Evolutionary conservation across 2,888 invertebrate species (phyloP).

Genomic region (Phyto melanocephala): DNA sequence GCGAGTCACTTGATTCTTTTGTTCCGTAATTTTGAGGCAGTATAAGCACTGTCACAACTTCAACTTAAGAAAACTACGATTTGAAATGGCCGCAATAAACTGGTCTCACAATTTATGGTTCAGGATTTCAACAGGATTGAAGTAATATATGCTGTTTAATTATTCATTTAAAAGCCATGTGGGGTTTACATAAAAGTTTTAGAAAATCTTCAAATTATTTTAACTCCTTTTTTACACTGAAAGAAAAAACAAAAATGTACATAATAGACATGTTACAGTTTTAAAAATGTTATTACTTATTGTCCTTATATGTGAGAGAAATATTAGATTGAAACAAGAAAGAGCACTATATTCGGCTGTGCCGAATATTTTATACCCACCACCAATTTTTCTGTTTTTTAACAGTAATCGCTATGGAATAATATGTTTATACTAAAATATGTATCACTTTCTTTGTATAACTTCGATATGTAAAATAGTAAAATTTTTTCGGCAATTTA

Average conservation of each 20-base stretch:
- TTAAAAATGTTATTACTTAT: no score
- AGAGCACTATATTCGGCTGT: no score
- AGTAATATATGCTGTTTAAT: background rate
- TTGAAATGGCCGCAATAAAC: background rate
- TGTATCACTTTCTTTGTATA: no score
- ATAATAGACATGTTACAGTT: no score
- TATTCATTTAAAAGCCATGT: conserved; percentile 8
- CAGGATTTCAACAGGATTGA: background rate
- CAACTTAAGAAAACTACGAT: background rate
- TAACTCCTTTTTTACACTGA: background rate
- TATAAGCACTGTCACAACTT: conserved; percentile 44
- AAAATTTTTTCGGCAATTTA: no score
- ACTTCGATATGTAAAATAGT: no score
- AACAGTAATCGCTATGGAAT: no score
- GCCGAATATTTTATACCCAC: no score
- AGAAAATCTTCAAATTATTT: background rate
- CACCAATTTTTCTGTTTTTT: no score
- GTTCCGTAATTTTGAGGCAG: conserved; percentile 74
- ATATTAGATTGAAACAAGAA: no score
- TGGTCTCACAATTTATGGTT: background rate
- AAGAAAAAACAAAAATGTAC: background rate
- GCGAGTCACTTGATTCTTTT: conserved; percentile 76
- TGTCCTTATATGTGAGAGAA: no score
- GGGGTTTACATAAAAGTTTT: background rate
- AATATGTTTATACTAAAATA: no score